Evolutionary conservation across 2,113 vertebrate genomes (phyloP).

Genomic region (Amphiprion percula): DNA sequence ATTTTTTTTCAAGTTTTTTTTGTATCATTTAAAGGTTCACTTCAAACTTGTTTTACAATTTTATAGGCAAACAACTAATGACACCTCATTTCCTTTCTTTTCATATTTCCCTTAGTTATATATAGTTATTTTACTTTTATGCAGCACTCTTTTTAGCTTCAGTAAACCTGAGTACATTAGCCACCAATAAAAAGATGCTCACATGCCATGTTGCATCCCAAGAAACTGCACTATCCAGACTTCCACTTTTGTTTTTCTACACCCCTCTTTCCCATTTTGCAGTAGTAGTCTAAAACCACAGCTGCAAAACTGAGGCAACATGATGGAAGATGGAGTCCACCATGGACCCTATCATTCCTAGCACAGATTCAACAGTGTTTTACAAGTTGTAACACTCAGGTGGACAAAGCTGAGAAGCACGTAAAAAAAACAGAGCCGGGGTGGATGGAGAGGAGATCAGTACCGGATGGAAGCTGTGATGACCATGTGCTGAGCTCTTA

Average conservation of each 20-base stretch:
- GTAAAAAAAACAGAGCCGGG: background rate
- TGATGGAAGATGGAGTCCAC: conserved; percentile 37
- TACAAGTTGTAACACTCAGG: conserved; percentile 11
- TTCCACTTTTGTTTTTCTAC: conserved; percentile 2
- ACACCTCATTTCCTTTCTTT: background rate
- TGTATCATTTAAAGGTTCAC: too few relatives aligned
- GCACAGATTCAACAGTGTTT: conserved; percentile 58
- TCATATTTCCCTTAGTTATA: background rate
- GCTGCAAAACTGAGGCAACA: conserved; percentile 33
- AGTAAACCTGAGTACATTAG: background rate
- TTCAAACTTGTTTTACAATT: too few relatives aligned
- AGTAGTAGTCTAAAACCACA: conserved; percentile 3
- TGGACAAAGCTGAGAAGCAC: background rate
- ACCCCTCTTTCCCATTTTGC: background rate
- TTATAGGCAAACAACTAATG: background rate
- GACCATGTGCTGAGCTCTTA: conserved; percentile 52
- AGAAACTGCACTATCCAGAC: background rate
- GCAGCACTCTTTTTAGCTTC: background rate
- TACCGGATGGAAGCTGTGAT: conserved; percentile 43
- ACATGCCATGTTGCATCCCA: background rate
- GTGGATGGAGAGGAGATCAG: conserved; percentile 34
- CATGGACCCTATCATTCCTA: conserved; percentile 31
- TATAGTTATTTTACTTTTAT: background rate
- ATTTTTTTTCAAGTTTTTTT: too few relatives aligned
- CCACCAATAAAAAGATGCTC: background rate